Base-by-base conservation (phyloP, 2,113 vertebrate genomes). In the Eclectus roratus region DNA sequence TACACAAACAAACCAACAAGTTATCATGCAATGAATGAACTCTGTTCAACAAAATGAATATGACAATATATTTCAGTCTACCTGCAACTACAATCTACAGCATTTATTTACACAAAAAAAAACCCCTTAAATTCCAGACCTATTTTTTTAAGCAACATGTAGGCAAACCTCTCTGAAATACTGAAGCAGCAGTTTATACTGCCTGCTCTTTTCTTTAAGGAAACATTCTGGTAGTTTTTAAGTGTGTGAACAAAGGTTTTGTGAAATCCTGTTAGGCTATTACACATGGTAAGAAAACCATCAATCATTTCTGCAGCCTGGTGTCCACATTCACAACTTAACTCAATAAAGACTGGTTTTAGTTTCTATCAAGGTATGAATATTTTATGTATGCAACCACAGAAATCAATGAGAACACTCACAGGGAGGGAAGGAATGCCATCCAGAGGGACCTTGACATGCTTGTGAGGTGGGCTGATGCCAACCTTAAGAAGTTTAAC, bases 301-400 rank as follows among this genome's bases (percentile, higher is more conserved):
- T 97, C 97, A 87, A 96, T 98, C 96, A 97, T 80, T 95, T 82
- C 94, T 96, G 89, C 91, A 96, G 93, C 33, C n/a, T 43, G 12
- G 81, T 72, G 73, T 89, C 96, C 91, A 88, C 79, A 76, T 82
- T 97, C 88, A 91, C 64, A 87, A 72, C 91, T 95, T 97, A 97
- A 98, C 90, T 97, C 95, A 95, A 93, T 97, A 74, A 97, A 88
- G 89, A 65, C 41, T 93, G 69, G 4, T 86, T 97, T 93, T 92
- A 88, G 93, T 97, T 96, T 96, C 78, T 97, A 81, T 97, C 94
- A 92, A 94, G 68, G 84, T 88, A 96, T 97, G 68, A 97, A 96
- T 97, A 94, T 97, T 96, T 96, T 88, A 95, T 91, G 49, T 66
- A 71, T 52, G 74, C 73, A 78, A 77, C 49, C 80, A 97, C 71